Evolutionary conservation across 2,888 invertebrate genomes (phyloP), one percentile per base, ranked within the genome.

Genomic region (Drosophila austrosaltans): DNA sequence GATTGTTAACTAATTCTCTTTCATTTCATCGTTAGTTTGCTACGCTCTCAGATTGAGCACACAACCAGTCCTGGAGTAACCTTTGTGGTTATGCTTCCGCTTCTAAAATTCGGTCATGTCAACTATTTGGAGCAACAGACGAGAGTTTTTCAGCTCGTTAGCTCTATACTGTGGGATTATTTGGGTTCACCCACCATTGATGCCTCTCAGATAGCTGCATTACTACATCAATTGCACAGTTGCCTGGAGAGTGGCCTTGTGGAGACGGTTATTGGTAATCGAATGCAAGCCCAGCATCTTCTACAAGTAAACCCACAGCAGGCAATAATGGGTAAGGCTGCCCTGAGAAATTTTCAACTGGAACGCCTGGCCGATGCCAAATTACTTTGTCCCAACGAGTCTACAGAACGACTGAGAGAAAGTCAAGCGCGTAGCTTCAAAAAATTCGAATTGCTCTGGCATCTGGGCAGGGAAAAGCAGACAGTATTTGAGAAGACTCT

Each of bases 181-280:
- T 91, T 97, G 40, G 95, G 91, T 2, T 87, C 90, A 8, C n/a
- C 83, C 0, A 81, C 83, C 16, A 81, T 88, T 2, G 92, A 93
- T 82, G 89, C 91, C 0, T 77, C 89, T 1, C 92, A 92, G 74
- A 91, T 92, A 2, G 90, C 96, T 5, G 95, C 96, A 53, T 91
- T 97, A 20, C 92, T 97, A 2, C 95, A 96, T 88, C 96, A 96
- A 87, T 93, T 97, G 53, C 97, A 97, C 90, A 96, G 96, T 84
- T 92, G 94, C 94, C 91, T 95, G 90, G 91, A 93, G 84, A 93
- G 91, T 78, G 92, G 93, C 4, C 92, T 94, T n/a, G 96, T 96
- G 58, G 96, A 96, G 89, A 94, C 95, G 71, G 94, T 96, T 0
- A 95, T 96, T 59, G 95, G 94, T 10, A 92, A 92, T 78, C 89